Conservation (phyloP, 2,797 vertebrate genomes). For the Silurus aristotelis region DNA sequence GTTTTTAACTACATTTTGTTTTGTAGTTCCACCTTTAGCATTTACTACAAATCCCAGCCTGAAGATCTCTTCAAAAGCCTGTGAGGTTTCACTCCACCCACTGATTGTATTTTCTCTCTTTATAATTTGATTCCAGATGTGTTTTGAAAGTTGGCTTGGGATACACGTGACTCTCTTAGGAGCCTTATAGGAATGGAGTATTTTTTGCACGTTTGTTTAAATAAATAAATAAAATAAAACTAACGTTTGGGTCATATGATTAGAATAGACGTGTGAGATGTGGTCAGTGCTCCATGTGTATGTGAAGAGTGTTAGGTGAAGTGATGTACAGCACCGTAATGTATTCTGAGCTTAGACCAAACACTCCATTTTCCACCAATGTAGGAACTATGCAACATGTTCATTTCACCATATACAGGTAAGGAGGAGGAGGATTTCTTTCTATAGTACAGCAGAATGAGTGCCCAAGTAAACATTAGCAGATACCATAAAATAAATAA, state of each 20-base stretch:
- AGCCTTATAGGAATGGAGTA: slow-evolving; percentile 39
- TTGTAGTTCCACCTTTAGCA: background rate
- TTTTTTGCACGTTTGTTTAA: slow-evolving; percentile 33
- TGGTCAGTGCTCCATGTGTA: slow-evolving; percentile 55
- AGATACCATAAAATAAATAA: background rate
- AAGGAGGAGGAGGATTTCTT: background rate
- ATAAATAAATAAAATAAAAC: background rate
- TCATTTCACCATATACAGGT: slow-evolving; percentile 34
- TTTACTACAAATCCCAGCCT: background rate
- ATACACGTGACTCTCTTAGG: background rate
- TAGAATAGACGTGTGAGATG: slow-evolving; percentile 8
- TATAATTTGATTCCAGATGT: background rate
- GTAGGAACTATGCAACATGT: slow-evolving; percentile 75
- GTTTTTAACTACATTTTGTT: background rate
- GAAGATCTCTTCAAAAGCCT: background rate
- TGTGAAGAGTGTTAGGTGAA: slow-evolving; percentile 29
- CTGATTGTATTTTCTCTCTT: background rate
- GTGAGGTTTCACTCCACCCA: background rate
- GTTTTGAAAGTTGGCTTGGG: background rate
- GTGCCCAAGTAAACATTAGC: slow-evolving; percentile 59
- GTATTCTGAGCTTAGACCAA: slow-evolving; percentile 57
- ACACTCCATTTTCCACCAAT: slow-evolving; percentile 53
- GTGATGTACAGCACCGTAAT: slow-evolving; percentile 54
- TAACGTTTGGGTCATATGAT: background rate
- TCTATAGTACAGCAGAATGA: slow-evolving; percentile 37